phyloP scores from a whole-genome alignment of 2,113 vertebrate genomes.

The Agelaius phoeniceus region DNA sequence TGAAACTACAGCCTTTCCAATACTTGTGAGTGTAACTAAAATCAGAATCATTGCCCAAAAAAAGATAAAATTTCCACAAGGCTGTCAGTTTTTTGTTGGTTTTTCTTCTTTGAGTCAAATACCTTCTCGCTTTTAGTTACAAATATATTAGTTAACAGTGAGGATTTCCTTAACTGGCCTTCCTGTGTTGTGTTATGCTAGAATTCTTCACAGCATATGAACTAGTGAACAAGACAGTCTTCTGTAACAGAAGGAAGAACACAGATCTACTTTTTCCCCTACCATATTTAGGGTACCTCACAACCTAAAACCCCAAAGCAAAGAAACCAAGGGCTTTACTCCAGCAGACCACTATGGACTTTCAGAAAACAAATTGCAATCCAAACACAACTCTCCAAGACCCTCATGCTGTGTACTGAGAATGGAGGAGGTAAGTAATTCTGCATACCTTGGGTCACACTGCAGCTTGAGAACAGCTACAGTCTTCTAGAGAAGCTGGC shows the following conservation, averaged over 20 bases:
- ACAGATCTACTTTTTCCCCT: neutral
- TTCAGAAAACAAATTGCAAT: neutral
- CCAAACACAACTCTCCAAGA: neutral
- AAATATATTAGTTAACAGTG: neutral
- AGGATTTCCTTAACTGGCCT: neutral
- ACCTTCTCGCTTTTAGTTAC: neutral
- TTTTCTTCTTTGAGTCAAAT: neutral
- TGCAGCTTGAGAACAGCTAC: neutral
- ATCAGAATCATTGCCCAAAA: neutral
- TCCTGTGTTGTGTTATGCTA: neutral
- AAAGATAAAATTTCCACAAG: neutral
- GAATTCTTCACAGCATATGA: neutral
- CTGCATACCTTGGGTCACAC: neutral
- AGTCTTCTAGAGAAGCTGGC: neutral
- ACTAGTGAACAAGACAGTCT: neutral
- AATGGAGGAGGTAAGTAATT: neutral
- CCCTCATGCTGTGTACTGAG: neutral
- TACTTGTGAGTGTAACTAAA: neutral
- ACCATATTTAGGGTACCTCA: neutral
- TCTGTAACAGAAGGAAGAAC: neutral
- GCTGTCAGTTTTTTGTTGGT: neutral
- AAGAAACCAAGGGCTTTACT: neutral
- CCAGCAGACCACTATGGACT: neutral
- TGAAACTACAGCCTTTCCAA: neutral
- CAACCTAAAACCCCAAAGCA: neutral